phyloP scores from a whole-genome alignment of 2,888 invertebrate species.

The Aspidiotus destructor region DNA sequence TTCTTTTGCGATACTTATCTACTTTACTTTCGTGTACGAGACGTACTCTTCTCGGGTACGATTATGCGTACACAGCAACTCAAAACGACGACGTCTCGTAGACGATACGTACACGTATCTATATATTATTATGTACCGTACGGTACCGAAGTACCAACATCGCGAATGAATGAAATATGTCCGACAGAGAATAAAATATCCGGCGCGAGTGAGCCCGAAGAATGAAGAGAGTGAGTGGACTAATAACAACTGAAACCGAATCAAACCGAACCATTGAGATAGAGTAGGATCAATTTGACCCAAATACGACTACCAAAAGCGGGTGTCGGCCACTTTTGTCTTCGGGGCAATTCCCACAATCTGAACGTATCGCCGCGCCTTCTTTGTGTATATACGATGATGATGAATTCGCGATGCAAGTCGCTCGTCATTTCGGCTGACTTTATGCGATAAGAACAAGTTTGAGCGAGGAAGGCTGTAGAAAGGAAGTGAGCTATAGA shows the following conservation, averaged over 20 bases:
- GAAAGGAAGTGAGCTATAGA: too few species aligned
- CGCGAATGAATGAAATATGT: conserved; percentile 4
- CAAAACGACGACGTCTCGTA: too few species aligned
- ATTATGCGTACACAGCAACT: too few species aligned
- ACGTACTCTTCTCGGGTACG: too few species aligned
- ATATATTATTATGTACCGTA: not conserved
- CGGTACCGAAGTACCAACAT: not conserved
- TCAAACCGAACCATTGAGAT: conserved; percentile 16
- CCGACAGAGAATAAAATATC: not conserved
- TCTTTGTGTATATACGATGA: conserved; percentile 17
- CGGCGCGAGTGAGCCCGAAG: not conserved
- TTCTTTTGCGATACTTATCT: too few species aligned
- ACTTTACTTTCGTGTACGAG: too few species aligned
- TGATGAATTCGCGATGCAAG: conserved; percentile 32
- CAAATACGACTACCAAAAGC: conserved; percentile 25
- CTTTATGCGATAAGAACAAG: conserved; percentile 23
- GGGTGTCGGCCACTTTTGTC: conserved; percentile 32
- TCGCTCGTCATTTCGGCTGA: conserved; percentile 32
- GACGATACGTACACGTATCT: too few species aligned
- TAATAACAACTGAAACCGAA: conserved; percentile 31
- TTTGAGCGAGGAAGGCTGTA: not conserved
- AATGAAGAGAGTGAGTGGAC: not conserved
- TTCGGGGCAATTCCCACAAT: conserved; percentile 31
- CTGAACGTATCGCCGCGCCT: conserved; percentile 27
- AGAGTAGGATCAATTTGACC: conserved; percentile 30